Conservation (phyloP, 2,113 vertebrate species). For the Zosterops lateralis region DNA sequence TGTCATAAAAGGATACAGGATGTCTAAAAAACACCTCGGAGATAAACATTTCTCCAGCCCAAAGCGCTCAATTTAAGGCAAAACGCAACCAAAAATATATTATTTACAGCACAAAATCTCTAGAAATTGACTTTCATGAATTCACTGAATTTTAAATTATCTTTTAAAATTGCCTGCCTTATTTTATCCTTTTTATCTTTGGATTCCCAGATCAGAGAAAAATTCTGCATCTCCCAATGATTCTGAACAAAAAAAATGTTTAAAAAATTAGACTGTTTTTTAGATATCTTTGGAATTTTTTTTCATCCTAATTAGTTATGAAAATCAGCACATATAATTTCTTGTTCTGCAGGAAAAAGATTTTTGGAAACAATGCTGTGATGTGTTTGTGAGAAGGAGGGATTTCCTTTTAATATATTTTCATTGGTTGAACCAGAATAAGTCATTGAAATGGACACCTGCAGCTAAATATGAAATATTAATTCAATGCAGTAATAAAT, state of each 20-base stretch:
- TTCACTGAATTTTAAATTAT: neutral
- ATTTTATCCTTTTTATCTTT: neutral
- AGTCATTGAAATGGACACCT: conserved; percentile 20
- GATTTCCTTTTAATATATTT: neutral
- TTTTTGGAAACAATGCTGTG: neutral
- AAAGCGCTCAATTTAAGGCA: neutral
- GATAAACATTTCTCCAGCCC: neutral
- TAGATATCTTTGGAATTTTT: neutral
- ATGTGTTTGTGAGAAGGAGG: neutral
- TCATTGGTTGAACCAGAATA: neutral
- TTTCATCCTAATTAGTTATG: neutral
- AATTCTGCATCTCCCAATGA: neutral
- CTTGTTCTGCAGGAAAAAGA: neutral
- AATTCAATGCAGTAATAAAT: conserved; percentile 31
- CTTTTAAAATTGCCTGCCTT: neutral
- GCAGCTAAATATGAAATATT: conserved; percentile 43
- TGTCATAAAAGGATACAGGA: neutral
- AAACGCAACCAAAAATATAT: neutral
- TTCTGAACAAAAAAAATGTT: neutral
- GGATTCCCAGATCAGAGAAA: neutral
- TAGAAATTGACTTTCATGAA: neutral
- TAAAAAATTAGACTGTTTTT: neutral
- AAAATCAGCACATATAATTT: neutral
- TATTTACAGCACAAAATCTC: neutral
- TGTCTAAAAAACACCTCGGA: neutral